Evolutionary conservation across 2,888 invertebrate species (phyloP).

Genomic region (Lymantria monacha): DNA sequence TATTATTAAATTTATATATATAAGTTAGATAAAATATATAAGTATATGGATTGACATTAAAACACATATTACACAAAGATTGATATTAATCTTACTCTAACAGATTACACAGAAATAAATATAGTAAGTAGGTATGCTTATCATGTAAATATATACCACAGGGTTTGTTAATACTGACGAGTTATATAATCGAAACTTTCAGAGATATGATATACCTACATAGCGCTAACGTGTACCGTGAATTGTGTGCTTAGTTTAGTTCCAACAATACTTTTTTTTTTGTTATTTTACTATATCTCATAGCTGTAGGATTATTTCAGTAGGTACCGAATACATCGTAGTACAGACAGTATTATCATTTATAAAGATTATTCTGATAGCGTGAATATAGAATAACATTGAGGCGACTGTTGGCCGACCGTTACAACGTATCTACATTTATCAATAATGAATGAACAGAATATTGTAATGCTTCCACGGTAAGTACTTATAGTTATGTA

Average conservation of each 20-base stretch:
- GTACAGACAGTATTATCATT: constrained; percentile 7
- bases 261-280: constrained; percentile 9
- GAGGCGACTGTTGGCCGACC: constrained; percentile 19
- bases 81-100: constrained; percentile 62
- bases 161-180: constrained; percentile 76
- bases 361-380: constrained; percentile 26
- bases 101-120: constrained; percentile 57
- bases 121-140: constrained; percentile 53
- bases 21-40: constrained; percentile 25
- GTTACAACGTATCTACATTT: constrained; percentile 28
- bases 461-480: constrained; percentile 31
- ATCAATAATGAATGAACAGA: constrained; percentile 35
- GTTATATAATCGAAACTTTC: constrained; percentile 58
- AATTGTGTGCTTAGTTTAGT: constrained; percentile 9
- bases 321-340: constrained; percentile 4
- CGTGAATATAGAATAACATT: constrained; percentile 16
- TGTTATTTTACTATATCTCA: constrained; percentile 1
- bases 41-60: constrained; percentile 40
- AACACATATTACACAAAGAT: constrained; percentile 40
- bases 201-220: constrained; percentile 72
- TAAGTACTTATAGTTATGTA: constrained; percentile 30
- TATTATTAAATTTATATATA: constrained; percentile 40
- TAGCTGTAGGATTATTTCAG: background rate
- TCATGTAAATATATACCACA: constrained; percentile 63
- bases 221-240: constrained; percentile 27